These are phyloP conservation scores for Nothoprocta pentlandii DNA, from an alignment of 2,113 vertebrate species.

Conservation along the genomic window DNA sequence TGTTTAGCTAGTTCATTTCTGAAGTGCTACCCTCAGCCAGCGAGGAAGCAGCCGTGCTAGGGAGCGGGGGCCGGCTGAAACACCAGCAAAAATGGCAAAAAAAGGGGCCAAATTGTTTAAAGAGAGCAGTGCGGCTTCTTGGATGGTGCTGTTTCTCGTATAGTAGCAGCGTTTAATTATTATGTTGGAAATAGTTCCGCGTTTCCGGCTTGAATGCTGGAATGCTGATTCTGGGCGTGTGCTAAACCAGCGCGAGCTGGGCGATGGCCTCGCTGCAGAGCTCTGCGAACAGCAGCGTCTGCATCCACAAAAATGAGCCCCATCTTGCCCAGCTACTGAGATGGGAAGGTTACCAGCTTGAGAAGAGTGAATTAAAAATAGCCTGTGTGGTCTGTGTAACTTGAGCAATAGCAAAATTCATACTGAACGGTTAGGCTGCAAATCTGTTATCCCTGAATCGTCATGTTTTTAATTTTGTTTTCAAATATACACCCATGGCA, in stretches of 20 bases:
- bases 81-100: slow-evolving; percentile 53
- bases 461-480: background rate
- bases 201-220: slow-evolving; percentile 35
- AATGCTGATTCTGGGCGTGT: background rate
- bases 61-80: slow-evolving; percentile 65
- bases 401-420: background rate
- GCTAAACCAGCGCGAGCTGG: background rate
- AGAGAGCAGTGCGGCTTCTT: background rate
- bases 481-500: background rate
- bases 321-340: background rate
- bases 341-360: background rate
- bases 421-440: background rate
- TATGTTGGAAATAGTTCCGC: background rate
- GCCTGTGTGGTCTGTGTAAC: background rate
- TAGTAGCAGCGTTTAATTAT: slow-evolving; percentile 2
- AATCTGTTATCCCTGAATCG: background rate
- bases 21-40: slow-evolving; percentile 84
- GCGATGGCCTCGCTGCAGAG: background rate
- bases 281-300: background rate
- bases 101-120: slow-evolving; percentile 62
- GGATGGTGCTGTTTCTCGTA: background rate
- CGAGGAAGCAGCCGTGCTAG: slow-evolving; percentile 73
- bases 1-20: slow-evolving; percentile 88
- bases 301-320: background rate
- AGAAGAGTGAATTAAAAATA: background rate